Percentiles rank a stretch among this genome's conserved stretches.
Evolutionary conservation across 1,140 invertebrate species (phyloP).

Genomic region (Periplaneta americana): DNA sequence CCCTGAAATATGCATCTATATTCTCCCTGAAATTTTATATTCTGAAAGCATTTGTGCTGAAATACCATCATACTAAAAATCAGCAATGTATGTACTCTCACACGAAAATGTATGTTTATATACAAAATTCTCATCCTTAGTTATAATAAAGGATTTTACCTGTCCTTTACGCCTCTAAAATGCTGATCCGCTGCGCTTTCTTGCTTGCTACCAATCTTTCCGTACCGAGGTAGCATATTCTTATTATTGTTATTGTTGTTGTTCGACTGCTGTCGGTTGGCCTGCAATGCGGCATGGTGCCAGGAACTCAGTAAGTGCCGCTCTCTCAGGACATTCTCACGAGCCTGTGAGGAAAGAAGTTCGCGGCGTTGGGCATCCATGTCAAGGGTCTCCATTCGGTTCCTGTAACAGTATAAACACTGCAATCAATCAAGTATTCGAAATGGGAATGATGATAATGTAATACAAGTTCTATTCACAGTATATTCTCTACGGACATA

Average conservation of each 20-base stretch:
- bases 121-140: too few species aligned
- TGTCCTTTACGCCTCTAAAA: neutral
- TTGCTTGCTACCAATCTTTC: neutral
- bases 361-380: conserved; percentile 23
- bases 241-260: conserved; percentile 3
- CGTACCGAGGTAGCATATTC: neutral
- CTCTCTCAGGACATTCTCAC: conserved; percentile 28
- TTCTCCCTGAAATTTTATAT: too few species aligned
- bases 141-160: too few species aligned
- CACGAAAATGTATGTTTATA: too few species aligned
- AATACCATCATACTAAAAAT: too few species aligned
- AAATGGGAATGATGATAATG: too few species aligned
- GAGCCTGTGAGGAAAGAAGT: conserved; percentile 25
- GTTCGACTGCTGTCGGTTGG: neutral
- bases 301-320: conserved; percentile 24
- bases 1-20: too few species aligned
- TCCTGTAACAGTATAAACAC: conserved; percentile 10
- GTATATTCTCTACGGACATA: too few species aligned
- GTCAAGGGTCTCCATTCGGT: conserved; percentile 22
- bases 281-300: conserved; percentile 20
- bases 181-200: neutral
- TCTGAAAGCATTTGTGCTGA: too few species aligned
- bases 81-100: too few species aligned
- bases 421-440: too few species aligned
- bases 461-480: too few species aligned